phyloP scores from a whole-genome alignment of 2,113 vertebrate genomes.

The Paedocypris sp. region DNA sequence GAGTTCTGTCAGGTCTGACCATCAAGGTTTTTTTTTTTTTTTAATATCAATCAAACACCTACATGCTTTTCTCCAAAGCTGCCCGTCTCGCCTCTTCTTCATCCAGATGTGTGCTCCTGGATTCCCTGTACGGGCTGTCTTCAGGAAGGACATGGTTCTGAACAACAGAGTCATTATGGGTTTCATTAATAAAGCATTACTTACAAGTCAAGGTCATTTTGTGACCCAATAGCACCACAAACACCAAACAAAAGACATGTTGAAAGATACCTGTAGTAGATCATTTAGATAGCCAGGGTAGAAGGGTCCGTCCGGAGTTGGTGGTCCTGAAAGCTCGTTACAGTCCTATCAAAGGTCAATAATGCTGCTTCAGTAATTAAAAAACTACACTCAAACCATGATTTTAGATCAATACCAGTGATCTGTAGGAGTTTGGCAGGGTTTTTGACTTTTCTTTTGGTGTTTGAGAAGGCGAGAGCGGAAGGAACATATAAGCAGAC shows the following conservation, averaged over 20 bases:
- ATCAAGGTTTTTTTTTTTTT: background rate
- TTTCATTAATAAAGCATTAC: too few relatives aligned
- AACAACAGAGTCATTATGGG: too few relatives aligned
- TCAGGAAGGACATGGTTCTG: slow-evolving; percentile 50
- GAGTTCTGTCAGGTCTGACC: background rate
- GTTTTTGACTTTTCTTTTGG: background rate
- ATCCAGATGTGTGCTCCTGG: slow-evolving; percentile 48
- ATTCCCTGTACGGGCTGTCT: slow-evolving; percentile 43
- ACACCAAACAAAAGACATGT: background rate
- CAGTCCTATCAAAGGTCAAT: background rate
- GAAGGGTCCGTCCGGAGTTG: background rate
- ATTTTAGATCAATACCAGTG: background rate
- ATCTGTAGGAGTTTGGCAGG: background rate
- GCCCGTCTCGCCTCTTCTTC: slow-evolving; percentile 61
- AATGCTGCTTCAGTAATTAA: background rate
- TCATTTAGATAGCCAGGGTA: slow-evolving; percentile 4
- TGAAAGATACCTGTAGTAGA: background rate
- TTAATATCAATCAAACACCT: slow-evolving; percentile 39
- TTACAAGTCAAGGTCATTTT: too few relatives aligned
- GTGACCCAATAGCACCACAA: too few relatives aligned
- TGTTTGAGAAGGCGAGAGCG: background rate
- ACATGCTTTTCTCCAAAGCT: slow-evolving; percentile 82
- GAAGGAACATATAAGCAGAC: background rate
- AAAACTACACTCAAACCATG: background rate
- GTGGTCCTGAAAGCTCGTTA: background rate